Base-by-base conservation (phyloP, 2,888 invertebrate genomes). In the Catocala fraxini region DNA sequence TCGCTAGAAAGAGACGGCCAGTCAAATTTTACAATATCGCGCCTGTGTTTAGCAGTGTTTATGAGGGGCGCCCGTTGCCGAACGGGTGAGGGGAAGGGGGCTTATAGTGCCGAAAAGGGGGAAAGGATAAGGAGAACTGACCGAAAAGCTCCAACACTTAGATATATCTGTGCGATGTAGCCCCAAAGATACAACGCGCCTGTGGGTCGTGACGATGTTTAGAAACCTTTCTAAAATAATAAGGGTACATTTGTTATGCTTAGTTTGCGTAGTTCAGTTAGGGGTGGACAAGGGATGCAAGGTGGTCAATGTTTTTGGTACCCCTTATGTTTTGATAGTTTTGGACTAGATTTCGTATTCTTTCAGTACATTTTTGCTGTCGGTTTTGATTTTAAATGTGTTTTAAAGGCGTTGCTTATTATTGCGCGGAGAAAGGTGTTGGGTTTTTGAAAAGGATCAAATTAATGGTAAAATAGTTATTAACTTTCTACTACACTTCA, bases 21-120 rank as follows among this genome's bases (percentile, higher is more conserved):
- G 11, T 79, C 83, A 79, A 92, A 92, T 91, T 92, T 91, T 89
- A 91, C 91, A 91, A 92, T 92, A 92, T 89, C 87, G 71, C 85
- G 83, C 80, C 87, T 81, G 83, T 91, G 89, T 92, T 93, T 92
- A 91, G 89, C 86, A 80, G 84, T 92, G 92, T 92, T 92, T 93
- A 92, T 90, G 86, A 89, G 85, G 88, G 86, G 85, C 9, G 64
- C 25, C 61, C 52, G 52, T 7, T 13, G 35, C 35, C 6, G 62
- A 56, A 61, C 71, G 60, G 70, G 77, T 79, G 72, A 53, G 48
- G 64, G 65, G 63, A 64, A 71, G 80, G 77, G 77, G 79, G 80
- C 72, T 79, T 83, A 88, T 91, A 92, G 91, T 91, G 90, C 82
- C 82, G 85, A 87, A 87, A 39, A 83, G 82, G 89, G 90, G 83